These are phyloP conservation scores for Lepus americanus DNA, from an alignment of 2,113 vertebrate species.

Conservation along the genomic window DNA sequence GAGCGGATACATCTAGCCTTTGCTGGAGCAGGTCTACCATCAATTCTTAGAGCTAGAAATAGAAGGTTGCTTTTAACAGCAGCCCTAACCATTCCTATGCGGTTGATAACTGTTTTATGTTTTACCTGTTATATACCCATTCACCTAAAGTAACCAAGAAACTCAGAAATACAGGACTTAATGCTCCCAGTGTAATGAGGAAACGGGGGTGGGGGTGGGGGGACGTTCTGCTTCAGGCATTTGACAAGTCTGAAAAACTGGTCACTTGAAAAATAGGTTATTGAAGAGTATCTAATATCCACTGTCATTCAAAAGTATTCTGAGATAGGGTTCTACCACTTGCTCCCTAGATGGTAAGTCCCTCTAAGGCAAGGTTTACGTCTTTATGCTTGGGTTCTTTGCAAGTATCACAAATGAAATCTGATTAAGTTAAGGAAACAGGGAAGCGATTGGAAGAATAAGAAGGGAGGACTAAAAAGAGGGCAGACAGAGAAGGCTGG, in stretches of 20 bases:
- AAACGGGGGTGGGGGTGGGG: too few species aligned
- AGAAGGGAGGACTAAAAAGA: background rate
- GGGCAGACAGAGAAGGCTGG: background rate
- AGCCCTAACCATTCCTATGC: background rate
- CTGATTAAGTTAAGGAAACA: background rate
- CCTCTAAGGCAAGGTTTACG: background rate
- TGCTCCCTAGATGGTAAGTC: background rate
- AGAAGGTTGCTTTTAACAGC: background rate
- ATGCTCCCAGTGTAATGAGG: background rate
- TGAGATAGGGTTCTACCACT: background rate
- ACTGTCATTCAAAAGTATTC: background rate
- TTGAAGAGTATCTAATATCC: background rate
- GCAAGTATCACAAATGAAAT: conserved; percentile 1
- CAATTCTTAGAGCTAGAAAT: background rate
- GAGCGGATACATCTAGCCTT: background rate
- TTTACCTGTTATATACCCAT: background rate
- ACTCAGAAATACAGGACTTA: background rate
- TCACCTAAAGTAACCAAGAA: background rate
- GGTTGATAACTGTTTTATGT: background rate
- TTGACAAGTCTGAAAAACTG: background rate
- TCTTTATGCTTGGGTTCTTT: conserved; percentile 9
- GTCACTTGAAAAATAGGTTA: background rate
- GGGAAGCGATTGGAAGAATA: background rate
- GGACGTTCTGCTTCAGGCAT: background rate
- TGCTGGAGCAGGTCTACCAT: background rate